phyloP scores from a whole-genome alignment of 2,113 vertebrate genomes.

The Quiscalus mexicanus region DNA sequence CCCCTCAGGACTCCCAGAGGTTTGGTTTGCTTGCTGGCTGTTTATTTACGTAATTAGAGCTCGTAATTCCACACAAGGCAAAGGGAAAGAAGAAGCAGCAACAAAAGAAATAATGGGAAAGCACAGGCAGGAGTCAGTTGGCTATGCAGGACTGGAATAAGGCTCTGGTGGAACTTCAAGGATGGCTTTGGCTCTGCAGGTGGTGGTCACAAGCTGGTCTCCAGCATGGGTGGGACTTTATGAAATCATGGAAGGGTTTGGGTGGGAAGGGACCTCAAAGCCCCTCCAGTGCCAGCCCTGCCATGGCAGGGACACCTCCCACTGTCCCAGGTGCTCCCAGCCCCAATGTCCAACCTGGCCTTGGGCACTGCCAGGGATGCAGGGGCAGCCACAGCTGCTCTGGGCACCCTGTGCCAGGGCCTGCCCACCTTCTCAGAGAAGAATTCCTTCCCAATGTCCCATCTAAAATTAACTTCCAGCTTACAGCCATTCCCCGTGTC shows the following conservation, averaged over 20 bases:
- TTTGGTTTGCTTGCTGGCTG: neutral
- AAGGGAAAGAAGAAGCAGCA: neutral
- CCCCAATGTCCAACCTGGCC: neutral
- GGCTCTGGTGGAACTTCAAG: neutral
- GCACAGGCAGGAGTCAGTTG: neutral
- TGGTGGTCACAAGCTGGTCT: neutral
- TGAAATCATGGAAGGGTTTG: neutral
- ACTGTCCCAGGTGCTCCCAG: neutral
- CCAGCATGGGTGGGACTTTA: neutral
- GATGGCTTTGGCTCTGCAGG: neutral
- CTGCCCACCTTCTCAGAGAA: neutral
- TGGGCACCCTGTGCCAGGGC: neutral
- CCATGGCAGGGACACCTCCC: neutral
- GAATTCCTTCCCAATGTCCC: rapidly evolving
- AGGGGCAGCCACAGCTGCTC: neutral
- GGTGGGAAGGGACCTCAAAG: rapidly evolving
- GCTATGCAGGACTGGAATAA: neutral
- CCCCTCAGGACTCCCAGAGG: neutral
- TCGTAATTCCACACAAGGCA: neutral
- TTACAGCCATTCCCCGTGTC: neutral
- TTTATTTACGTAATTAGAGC: conserved; percentile 46
- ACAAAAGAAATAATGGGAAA: neutral
- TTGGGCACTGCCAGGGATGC: neutral
- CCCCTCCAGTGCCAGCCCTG: rapidly evolving
- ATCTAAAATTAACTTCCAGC: rapidly evolving